These are phyloP conservation scores for Urocyon cinereoargenteus DNA, from an alignment of 2,797 vertebrate genomes.

Conservation along the genomic window DNA sequence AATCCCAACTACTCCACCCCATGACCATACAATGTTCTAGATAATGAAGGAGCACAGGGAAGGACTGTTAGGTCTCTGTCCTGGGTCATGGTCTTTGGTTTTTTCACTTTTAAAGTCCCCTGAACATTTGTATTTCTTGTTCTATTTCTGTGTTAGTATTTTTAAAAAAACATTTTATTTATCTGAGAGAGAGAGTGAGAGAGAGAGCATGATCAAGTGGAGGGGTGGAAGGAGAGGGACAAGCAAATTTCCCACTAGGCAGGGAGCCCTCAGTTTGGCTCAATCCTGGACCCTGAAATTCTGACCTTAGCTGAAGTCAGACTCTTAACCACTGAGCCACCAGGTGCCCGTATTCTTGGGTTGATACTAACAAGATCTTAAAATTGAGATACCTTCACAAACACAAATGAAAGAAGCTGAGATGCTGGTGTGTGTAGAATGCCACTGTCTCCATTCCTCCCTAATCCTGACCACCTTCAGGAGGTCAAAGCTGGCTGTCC, in stretches of 20 bases:
- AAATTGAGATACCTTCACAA: conserved; percentile 86
- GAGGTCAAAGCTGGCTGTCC: not conserved
- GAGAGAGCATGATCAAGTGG: too few relatives aligned
- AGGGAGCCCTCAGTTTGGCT: too few relatives aligned
- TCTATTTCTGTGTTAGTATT: conserved; percentile 78
- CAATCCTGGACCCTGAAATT: too few relatives aligned
- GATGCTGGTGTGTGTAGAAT: conserved; percentile 21
- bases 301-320: too few relatives aligned
- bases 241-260: too few relatives aligned
- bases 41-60: not conserved
- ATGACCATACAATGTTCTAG: not conserved
- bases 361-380: conserved; percentile 76
- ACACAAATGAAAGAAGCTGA: conserved; percentile 77
- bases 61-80: not conserved
- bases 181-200: too few relatives aligned
- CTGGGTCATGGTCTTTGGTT: conserved; percentile 55
- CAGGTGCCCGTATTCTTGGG: too few relatives aligned
- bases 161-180: too few relatives aligned
- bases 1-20: not conserved
- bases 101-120: conserved; percentile 67
- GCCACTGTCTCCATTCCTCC: not conserved
- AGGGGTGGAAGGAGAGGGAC: too few relatives aligned
- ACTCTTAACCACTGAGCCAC: too few relatives aligned
- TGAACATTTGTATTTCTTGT: conserved; percentile 82
- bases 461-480: not conserved